A percentile compares a stretch with the other conserved stretches of the same genome.
Evolutionary conservation across 1,140 invertebrate species (phyloP).

Genomic region (Dinothrombium tinctorium): DNA sequence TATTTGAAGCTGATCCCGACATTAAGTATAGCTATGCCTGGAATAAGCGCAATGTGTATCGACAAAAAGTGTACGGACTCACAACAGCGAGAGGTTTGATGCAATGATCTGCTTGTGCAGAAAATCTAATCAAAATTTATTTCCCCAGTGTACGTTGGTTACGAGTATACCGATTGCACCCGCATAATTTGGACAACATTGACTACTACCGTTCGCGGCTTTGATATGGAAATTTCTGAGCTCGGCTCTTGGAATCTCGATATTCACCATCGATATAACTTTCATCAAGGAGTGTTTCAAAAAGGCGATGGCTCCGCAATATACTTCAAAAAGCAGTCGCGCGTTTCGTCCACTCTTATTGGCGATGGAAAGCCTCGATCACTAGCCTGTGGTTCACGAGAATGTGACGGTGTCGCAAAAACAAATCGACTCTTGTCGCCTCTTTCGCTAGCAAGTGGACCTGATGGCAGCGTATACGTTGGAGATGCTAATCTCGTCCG

Average conservation of each 20-base stretch:
- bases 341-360: conserved; percentile 66
- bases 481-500: conserved; percentile 90
- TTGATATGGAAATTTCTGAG: conserved; percentile 86
- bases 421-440: conserved; percentile 68
- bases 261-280: conserved; percentile 95
- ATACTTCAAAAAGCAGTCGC: conserved; percentile 65
- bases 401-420: conserved; percentile 61
- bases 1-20: conserved; percentile 26
- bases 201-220: conserved; percentile 77
- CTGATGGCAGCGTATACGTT: conserved; percentile 86
- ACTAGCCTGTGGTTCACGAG: conserved; percentile 32
- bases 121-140: conserved; percentile 10
- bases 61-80: conserved; percentile 47
- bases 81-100: conserved; percentile 35
- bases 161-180: conserved; percentile 64
- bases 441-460: conserved; percentile 69
- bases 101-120: not conserved
- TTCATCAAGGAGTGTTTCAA: conserved; percentile 80
- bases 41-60: conserved; percentile 28
- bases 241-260: conserved; percentile 92
- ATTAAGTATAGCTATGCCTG: conserved; percentile 28
- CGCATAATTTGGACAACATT: conserved; percentile 78
- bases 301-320: conserved; percentile 83
- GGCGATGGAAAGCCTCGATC: conserved; percentile 69
- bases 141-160: conserved; percentile 44